phyloP scores from a whole-genome alignment of 2,797 vertebrate species.

The Apogon hyalosoma region DNA sequence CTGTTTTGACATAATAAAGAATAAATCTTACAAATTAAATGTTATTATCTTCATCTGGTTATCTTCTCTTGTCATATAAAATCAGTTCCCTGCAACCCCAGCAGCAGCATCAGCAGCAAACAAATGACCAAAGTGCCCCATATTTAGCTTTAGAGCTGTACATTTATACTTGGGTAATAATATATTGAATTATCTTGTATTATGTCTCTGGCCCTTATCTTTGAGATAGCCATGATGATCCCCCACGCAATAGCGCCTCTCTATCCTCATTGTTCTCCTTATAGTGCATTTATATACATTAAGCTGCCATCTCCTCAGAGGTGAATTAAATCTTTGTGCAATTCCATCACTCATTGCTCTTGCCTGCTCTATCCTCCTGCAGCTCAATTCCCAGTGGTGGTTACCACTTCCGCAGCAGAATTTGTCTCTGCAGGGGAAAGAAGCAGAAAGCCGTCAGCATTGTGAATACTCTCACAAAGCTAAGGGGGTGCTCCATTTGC shows the following conservation, averaged over 20 bases:
- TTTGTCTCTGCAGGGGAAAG: conserved; percentile 52
- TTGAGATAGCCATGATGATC: conserved; percentile 58
- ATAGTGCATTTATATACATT: conserved; percentile 79
- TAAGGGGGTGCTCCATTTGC: conserved; percentile 34
- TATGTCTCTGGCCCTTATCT: conserved; percentile 68
- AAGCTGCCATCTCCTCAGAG: conserved; percentile 71
- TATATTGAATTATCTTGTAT: conserved; percentile 73
- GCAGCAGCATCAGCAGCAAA: conserved; percentile 30
- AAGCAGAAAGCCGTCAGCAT: conserved; percentile 42
- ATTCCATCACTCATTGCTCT: conserved; percentile 71
- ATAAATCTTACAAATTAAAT: conserved; percentile 21
- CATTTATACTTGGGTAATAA: conserved; percentile 55
- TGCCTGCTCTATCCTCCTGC: conserved; percentile 49
- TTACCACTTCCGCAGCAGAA: conserved; percentile 57
- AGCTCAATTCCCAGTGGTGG: conserved; percentile 60
- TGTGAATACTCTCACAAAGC: conserved; percentile 53
- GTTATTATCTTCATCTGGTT: conserved; percentile 45
- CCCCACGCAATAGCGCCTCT: conserved; percentile 40
- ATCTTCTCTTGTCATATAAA: conserved; percentile 51
- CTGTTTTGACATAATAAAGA: conserved; percentile 44
- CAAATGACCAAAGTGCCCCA: conserved; percentile 37
- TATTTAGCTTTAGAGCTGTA: conserved; percentile 46
- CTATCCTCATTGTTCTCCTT: conserved; percentile 48
- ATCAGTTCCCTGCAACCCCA: conserved; percentile 48
- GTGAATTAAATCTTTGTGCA: conserved; percentile 78